Evolutionary conservation across 2,113 vertebrate genomes (phyloP).

Genomic region (Halcyon malimbica): DNA sequence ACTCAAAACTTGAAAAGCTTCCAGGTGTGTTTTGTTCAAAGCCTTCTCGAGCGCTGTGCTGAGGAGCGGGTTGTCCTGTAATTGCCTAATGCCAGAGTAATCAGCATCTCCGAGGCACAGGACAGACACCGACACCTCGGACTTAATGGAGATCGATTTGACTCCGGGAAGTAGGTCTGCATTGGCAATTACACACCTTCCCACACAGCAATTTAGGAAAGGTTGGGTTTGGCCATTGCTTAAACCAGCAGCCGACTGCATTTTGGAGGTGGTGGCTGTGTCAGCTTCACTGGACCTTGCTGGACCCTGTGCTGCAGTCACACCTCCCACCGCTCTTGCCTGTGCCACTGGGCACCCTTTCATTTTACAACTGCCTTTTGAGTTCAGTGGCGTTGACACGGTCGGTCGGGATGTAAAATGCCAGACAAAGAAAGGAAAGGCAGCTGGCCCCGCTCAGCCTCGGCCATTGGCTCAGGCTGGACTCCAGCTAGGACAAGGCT

Average conservation of each 20-base stretch:
- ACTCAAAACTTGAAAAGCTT: neutral
- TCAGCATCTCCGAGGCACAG: rapidly evolving
- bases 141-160: neutral
- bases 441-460: neutral
- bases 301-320: rapidly evolving
- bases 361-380: rapidly evolving
- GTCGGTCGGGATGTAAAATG: neutral
- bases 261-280: neutral
- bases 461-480: rapidly evolving
- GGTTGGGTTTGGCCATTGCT: neutral
- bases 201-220: rapidly evolving
- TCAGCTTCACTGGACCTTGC: neutral
- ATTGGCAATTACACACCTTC: neutral
- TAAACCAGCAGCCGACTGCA: rapidly evolving
- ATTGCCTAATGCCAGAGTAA: rapidly evolving
- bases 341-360: rapidly evolving
- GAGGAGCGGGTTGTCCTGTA: neutral
- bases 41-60: neutral
- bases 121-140: rapidly evolving
- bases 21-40: neutral
- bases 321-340: neutral
- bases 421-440: neutral
- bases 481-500: neutral
- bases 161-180: neutral
- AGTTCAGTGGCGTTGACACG: rapidly evolving